Evolutionary conservation across 92 coral and sea anemone genomes (phyloP).

Genomic region (Porites divaricata): DNA sequence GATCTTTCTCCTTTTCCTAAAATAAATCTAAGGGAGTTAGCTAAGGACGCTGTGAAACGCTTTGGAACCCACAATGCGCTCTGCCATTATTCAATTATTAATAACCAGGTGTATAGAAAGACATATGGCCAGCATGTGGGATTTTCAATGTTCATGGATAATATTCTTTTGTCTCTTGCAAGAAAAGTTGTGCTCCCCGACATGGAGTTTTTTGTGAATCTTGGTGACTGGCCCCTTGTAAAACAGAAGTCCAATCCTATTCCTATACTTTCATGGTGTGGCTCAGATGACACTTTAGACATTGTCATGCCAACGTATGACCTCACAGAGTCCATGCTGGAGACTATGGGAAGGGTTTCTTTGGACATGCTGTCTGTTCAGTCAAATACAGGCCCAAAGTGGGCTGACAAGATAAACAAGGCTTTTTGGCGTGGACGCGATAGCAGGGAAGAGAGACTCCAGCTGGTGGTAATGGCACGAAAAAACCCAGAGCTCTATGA

Average conservation of each 20-base stretch:
- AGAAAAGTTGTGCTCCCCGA: slow-evolving; percentile 95
- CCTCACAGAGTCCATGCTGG: slow-evolving; percentile 91
- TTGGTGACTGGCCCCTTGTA: slow-evolving; percentile 99
- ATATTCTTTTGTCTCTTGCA: slow-evolving; percentile 85
- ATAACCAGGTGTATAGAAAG: slow-evolving; percentile 93
- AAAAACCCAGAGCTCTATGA: slow-evolving; percentile 93
- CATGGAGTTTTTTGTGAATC: slow-evolving; percentile 98
- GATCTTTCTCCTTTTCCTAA: slow-evolving; percentile 84
- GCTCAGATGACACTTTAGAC: slow-evolving; percentile 94
- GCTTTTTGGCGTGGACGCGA: slow-evolving; percentile 99
- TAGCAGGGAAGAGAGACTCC: slow-evolving; percentile 90
- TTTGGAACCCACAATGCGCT: slow-evolving; percentile 95
- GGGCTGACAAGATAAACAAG: slow-evolving; percentile 89
- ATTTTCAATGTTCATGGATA: slow-evolving; percentile 97
- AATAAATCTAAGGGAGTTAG: slow-evolving; percentile 68
- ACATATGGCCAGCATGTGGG: slow-evolving; percentile 98
- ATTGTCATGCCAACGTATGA: slow-evolving; percentile 99
- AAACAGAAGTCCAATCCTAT: slow-evolving; percentile 63
- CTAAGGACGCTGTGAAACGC: slow-evolving; percentile 88
- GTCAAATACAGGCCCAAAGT: slow-evolving; percentile 91
- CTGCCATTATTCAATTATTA: slow-evolving; percentile 88
- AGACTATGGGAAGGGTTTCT: slow-evolving; percentile 96
- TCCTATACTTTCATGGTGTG: slow-evolving; percentile 98
- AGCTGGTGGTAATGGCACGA: slow-evolving; percentile 87
- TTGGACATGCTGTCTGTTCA: slow-evolving; percentile 94